A percentile compares a stretch with the other conserved stretches of the same genome.
Conservation (phyloP, 2,888 invertebrate genomes). For the Horisme vitalbata region DNA sequence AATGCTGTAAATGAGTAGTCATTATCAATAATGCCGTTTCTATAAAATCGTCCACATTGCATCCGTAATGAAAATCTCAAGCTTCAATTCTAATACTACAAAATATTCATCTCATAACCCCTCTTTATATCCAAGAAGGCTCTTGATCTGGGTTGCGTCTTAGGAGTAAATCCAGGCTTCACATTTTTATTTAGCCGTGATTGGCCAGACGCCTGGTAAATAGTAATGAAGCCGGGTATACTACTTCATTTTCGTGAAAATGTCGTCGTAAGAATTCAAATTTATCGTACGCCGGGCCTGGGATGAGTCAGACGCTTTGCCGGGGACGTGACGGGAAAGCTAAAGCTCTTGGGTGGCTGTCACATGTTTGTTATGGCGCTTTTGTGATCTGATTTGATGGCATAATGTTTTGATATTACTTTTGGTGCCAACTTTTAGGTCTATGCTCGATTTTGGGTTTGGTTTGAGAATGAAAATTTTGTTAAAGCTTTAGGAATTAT, state of each 20-base stretch:
- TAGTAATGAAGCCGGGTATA: slow-evolving; percentile 38
- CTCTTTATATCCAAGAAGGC: slow-evolving; percentile 25
- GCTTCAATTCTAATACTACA: slow-evolving; percentile 14
- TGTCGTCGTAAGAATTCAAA: slow-evolving; percentile 62
- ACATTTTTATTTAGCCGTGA: slow-evolving; percentile 48
- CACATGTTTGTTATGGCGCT: slow-evolving; percentile 19
- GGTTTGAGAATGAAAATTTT: too few relatives aligned
- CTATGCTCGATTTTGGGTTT: too few relatives aligned
- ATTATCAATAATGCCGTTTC: too few relatives aligned
- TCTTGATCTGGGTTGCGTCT: slow-evolving; percentile 30
- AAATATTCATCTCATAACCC: slow-evolving; percentile 18
- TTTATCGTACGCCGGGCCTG: slow-evolving; percentile 51
- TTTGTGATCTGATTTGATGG: slow-evolving; percentile 17
- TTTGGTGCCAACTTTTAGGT: background rate
- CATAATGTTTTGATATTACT: slow-evolving; percentile 9
- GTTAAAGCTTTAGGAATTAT: too few relatives aligned
- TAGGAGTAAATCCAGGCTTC: slow-evolving; percentile 43
- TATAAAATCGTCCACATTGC: background rate
- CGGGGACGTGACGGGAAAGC: slow-evolving; percentile 65
- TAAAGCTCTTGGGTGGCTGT: slow-evolving; percentile 13
- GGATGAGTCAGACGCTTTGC: slow-evolving; percentile 63
- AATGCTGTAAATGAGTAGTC: too few relatives aligned
- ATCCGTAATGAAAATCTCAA: background rate
- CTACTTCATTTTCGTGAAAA: slow-evolving; percentile 49
- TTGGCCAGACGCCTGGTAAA: slow-evolving; percentile 44